Evolutionary conservation across 1,140 invertebrate species (phyloP).

Genomic region (Sarcophaga peregrina): DNA sequence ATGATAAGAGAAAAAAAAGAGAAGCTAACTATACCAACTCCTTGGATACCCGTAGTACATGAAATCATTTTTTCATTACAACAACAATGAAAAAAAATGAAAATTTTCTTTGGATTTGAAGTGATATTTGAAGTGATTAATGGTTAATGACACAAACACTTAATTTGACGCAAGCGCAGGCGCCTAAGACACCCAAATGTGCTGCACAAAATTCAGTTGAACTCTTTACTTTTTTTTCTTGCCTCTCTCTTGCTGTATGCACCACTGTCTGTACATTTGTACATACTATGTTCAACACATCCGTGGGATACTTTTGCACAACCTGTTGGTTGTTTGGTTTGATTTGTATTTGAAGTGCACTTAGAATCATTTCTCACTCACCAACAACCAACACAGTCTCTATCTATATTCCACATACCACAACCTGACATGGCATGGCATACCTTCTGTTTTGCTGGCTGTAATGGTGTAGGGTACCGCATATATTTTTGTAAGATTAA

Average conservation of each 20-base stretch:
- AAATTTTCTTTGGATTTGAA: conserved; percentile 45
- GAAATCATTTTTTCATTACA: conserved; percentile 54
- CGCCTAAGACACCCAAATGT: conserved; percentile 50
- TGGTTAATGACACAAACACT: conserved; percentile 66
- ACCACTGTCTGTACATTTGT: not conserved
- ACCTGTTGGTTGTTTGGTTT: conserved; percentile 8
- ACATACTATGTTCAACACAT: not conserved
- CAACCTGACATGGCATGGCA: no score
- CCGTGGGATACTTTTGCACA: conserved; percentile 41
- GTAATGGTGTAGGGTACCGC: conserved; percentile 29
- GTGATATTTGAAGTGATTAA: conserved; percentile 62
- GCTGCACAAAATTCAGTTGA: not conserved
- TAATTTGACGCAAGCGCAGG: conserved; percentile 65
- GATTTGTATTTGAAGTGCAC: not conserved
- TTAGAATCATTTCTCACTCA: no score
- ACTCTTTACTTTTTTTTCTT: not conserved
- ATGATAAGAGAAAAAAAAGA: not conserved
- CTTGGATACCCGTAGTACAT: conserved; percentile 50
- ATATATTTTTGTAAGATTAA: conserved; percentile 55
- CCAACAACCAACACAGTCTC: no score
- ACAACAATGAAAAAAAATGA: conserved; percentile 45
- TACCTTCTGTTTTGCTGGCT: not conserved
- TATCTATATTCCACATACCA: not conserved
- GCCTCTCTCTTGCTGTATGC: not conserved
- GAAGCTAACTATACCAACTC: conserved; percentile 35